Evolutionary conservation across 2,888 invertebrate genomes (phyloP).

Genomic region (Chloromyia formosa): DNA sequence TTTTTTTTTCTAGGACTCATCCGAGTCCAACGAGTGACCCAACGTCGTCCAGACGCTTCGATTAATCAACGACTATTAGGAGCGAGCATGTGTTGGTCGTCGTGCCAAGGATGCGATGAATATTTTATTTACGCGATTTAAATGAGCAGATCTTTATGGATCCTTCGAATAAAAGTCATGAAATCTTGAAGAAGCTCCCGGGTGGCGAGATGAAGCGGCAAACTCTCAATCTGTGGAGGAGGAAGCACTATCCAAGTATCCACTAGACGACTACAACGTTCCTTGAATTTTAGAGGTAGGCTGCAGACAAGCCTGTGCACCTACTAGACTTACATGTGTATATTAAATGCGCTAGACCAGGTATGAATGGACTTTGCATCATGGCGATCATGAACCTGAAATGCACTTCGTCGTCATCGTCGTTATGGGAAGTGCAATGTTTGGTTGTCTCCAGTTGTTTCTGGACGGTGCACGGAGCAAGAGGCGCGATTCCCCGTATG

Average conservation of each 20-base stretch:
- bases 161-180: constrained; percentile 12
- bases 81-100: constrained; percentile 41
- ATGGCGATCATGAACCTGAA: constrained; percentile 33
- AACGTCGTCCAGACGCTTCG: constrained; percentile 54
- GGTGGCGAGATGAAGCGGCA: constrained; percentile 8
- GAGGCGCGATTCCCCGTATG: constrained; percentile 19
- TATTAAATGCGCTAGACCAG: neutral
- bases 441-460: constrained; percentile 22
- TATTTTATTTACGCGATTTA: constrained; percentile 60
- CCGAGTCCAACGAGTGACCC: constrained; percentile 45
- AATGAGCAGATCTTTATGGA: constrained; percentile 54
- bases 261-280: neutral
- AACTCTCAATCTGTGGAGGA: neutral
- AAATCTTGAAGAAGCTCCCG: neutral
- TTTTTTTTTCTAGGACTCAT: constrained; percentile 38
- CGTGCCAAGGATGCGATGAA: constrained; percentile 49
- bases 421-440: constrained; percentile 21
- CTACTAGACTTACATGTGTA: neutral
- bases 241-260: neutral
- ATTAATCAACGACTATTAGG: constrained; percentile 64
- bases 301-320: neutral
- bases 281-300: neutral
- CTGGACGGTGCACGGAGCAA: neutral
- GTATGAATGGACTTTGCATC: neutral
- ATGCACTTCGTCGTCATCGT: constrained; percentile 13